Base-by-base conservation (phyloP, 2,797 vertebrate genomes). In the Typhlichthys subterraneus region DNA sequence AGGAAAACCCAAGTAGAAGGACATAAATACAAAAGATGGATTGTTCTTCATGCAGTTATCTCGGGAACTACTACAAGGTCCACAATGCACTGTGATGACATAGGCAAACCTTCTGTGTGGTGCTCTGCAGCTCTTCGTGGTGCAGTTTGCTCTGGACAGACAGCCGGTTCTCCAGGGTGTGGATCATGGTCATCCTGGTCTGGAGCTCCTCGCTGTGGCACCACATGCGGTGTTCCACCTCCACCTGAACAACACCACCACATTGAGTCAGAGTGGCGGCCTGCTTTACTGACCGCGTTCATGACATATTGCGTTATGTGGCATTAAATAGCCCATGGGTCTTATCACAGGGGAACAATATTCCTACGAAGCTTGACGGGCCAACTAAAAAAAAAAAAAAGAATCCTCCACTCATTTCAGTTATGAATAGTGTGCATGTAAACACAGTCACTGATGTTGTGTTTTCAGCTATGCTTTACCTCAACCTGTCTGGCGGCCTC, bases 401-500 rank as follows among this genome's bases (percentile, higher is more conserved):
- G n/a, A 48, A 2, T 42, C 1, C 9, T 42, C 9, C 38, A 42
- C 38, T 42, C 7, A 42, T 42, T 1, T 42, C 7, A 7, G 38
- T 42, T 42, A 7, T 42, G 38, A 42, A 10, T 9, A 42, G 38
- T 42, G 38, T 10, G 38, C 38, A 42, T 9, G 38, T 7, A 10
- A 42, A 42, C 38, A 9, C 7, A 7, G 38, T 2, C 38, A 2
- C 38, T 42, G 6, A 9, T 9, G 9, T 9, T 6, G 38, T 42
- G 38, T 42, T 2, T 42, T 9, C 4, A 29, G 4, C 23, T 42
- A 42, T 42, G 4, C 49, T 81, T 85, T 19, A 84, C 69, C 82
- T 96, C 93, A 38, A 92, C 88, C 61, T 94, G 91, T n/a, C 31
- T 53, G 0, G 88, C 90, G 10, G 74, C 77, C 0, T 94, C 93